Evolutionary conservation across 1,140 invertebrate genomes (phyloP).

Genomic region (Agrypnia vestita): DNA sequence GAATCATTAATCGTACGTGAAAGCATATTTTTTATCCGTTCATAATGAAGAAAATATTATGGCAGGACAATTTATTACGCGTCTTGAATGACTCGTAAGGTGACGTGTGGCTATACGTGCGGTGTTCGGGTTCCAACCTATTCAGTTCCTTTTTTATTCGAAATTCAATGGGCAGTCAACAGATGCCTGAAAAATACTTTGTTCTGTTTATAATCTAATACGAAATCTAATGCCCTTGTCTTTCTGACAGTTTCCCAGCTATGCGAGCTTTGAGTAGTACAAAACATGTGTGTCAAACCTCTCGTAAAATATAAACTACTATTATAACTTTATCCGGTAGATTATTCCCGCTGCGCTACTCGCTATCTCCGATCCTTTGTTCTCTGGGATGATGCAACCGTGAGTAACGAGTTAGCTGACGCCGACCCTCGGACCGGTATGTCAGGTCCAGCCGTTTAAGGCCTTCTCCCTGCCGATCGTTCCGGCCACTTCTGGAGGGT

Average conservation of each 20-base stretch:
- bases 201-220: too few relatives aligned
- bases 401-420: constrained; percentile 27
- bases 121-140: not conserved
- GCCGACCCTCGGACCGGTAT: constrained; percentile 16
- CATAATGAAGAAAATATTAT: constrained; percentile 26
- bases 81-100: constrained; percentile 12
- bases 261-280: too few relatives aligned
- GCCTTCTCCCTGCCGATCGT: constrained; percentile 20
- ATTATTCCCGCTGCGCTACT: not conserved
- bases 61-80: constrained; percentile 16
- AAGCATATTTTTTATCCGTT: constrained; percentile 36
- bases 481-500: constrained; percentile 10
- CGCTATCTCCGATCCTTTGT: constrained; percentile 9
- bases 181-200: too few relatives aligned
- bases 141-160: too few relatives aligned
- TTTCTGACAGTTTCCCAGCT: too few relatives aligned
- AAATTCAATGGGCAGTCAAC: too few relatives aligned
- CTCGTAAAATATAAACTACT: not conserved
- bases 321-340: not conserved
- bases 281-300: too few relatives aligned
- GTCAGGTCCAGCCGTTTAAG: constrained; percentile 27
- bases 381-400: constrained; percentile 24
- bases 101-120: too few relatives aligned
- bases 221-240: too few relatives aligned
- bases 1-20: constrained; percentile 23